These are phyloP conservation scores for Oscheius sp. DNA, from an alignment of 2,888 invertebrate genomes.

Conservation along the genomic window DNA sequence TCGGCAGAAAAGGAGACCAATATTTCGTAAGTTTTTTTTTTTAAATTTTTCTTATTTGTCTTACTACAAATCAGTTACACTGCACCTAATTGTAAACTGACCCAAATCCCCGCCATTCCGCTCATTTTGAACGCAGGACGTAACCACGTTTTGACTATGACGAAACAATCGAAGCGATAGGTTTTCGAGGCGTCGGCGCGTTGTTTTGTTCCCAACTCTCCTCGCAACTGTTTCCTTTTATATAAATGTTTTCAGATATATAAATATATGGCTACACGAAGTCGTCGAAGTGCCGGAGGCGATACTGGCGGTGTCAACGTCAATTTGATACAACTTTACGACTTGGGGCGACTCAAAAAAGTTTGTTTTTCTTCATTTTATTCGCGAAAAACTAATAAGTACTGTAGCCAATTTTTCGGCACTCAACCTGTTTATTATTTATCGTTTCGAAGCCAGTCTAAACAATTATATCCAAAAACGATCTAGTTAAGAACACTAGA, in stretches of 20 bases:
- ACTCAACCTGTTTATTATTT: not conserved
- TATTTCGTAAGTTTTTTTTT: too few relatives aligned
- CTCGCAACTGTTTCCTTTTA: too few relatives aligned
- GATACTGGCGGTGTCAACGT: slow-evolving; percentile 42
- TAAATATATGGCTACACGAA: slow-evolving; percentile 30
- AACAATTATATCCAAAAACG: too few relatives aligned
- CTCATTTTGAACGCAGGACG: not conserved
- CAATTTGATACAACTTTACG: slow-evolving; percentile 47
- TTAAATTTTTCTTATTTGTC: too few relatives aligned
- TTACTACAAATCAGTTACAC: too few relatives aligned
- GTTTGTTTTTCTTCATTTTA: slow-evolving; percentile 2
- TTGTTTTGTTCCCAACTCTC: too few relatives aligned
- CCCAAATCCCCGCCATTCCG: too few relatives aligned
- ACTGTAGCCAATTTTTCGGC: not conserved
- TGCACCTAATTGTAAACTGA: too few relatives aligned
- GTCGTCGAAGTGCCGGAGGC: slow-evolving; percentile 31
- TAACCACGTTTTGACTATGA: slow-evolving; percentile 9
- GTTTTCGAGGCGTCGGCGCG: not conserved
- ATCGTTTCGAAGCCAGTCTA: too few relatives aligned
- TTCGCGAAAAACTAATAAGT: not conserved
- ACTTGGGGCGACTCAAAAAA: slow-evolving; percentile 24
- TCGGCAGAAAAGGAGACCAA: too few relatives aligned
- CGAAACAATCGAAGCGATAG: not conserved
- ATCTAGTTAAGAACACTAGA: too few relatives aligned
- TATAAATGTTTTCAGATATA: too few relatives aligned